Conservation (phyloP, 2,888 invertebrate genomes). For the Balanococcus diminutus region DNA sequence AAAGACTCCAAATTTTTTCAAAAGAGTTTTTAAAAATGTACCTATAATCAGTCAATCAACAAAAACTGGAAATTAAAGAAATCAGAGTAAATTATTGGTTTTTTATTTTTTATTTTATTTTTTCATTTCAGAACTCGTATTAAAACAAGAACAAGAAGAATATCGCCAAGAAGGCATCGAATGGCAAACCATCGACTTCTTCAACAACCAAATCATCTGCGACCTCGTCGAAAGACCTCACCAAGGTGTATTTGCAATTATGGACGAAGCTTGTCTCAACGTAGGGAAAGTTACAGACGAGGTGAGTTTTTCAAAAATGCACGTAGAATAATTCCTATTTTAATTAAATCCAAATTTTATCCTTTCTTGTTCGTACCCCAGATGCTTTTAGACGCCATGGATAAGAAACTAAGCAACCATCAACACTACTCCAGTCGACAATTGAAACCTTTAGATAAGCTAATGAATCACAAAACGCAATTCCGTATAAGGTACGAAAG, state of each 20-base stretch:
- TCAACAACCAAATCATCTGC: slow-evolving; percentile 96
- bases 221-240: slow-evolving; percentile 93
- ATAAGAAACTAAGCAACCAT: slow-evolving; percentile 82
- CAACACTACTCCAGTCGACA: slow-evolving; percentile 89
- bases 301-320: slow-evolving; percentile 59
- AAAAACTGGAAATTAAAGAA: no score
- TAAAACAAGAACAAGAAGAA: slow-evolving; percentile 98
- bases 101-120: slow-evolving; percentile 45
- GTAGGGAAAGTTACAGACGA: slow-evolving; percentile 87
- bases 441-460: slow-evolving; percentile 81
- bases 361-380: slow-evolving; percentile 59
- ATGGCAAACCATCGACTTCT: slow-evolving; percentile 94
- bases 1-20: no score
- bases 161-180: slow-evolving; percentile 93
- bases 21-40: no score
- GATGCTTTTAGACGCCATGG: slow-evolving; percentile 88
- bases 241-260: slow-evolving; percentile 85
- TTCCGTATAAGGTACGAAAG: slow-evolving; percentile 78
- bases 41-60: no score
- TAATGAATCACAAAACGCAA: slow-evolving; percentile 76
- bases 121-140: slow-evolving; percentile 77
- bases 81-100: no score
- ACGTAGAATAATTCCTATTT: background rate
- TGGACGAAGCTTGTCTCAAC: slow-evolving; percentile 96
- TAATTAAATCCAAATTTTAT: background rate